Evolutionary conservation across 2,113 vertebrate species (phyloP), one percentile per base, ranked within the genome.

Genomic region (Arenaria interpres): DNA sequence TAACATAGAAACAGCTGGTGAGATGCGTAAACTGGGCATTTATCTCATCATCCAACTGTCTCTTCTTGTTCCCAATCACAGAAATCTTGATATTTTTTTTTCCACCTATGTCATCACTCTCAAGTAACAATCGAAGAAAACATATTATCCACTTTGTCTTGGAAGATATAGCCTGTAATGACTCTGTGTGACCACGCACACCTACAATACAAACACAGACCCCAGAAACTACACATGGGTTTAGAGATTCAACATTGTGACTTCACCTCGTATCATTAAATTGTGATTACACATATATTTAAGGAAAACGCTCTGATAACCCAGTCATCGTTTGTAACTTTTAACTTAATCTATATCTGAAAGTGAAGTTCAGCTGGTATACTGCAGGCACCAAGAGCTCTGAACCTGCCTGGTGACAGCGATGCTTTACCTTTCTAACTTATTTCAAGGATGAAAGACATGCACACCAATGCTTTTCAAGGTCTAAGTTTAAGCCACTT

Each of bases 101-200:
- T 17, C 43, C 11, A 39, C 24, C 33, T 14, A 2, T 21, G 35
- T 27, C 54, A 67, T 30, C 60, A 35, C 35, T 51, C 73, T 59
- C 75, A 66, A 71, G 10, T 12, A 80, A 37, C 14, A 30, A 53
- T 1, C 39, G 53, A 72, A 60, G 30, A 69, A 46, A 79, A 46
- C 1, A 12, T 46, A 82, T 69, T 6, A 51, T 30, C 27, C 39
- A 30, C 28, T 72, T 43, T 46, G 37, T 18, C 84, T n/a, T 17
- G 16, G 7, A 57, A 73, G 33, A 68, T 6, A 30, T 28, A 33
- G 53, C 24, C 24, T 75, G 7, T 39, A 68, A 64, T 0, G 3
- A 27, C 24, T n/a, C n/a, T 13, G 6, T 10, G 5, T 9, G 23
- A 66, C 46, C 54, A 30, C 0, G 0, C 21, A 71, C 23, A 86